phyloP scores from a whole-genome alignment of 2,888 invertebrate species.

The Acanthococcus lagerstroemiae region DNA sequence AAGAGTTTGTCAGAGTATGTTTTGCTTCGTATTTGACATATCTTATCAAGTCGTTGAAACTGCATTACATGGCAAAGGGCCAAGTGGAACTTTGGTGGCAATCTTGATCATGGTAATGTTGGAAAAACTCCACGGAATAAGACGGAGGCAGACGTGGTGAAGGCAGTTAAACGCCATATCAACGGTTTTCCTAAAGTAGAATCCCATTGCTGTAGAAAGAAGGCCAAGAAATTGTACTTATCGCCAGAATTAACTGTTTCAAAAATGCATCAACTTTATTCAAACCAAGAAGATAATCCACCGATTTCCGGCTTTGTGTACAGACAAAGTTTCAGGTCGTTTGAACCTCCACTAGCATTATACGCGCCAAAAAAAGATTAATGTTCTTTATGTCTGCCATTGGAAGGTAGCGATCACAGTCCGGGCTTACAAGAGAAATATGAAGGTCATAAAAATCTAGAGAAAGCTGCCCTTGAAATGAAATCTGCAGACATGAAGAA shows the following conservation, averaged over 20 bases:
- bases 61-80: not conserved
- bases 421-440: not conserved
- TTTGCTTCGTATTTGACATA: not conserved
- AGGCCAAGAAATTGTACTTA: not conserved
- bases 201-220: not conserved
- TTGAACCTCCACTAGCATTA: not conserved
- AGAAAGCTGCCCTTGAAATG: not conserved
- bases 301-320: not conserved
- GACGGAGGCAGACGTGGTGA: not conserved
- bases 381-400: not conserved
- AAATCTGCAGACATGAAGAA: not conserved
- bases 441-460: not conserved
- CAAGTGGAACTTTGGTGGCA: not conserved
- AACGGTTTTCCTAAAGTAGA: not conserved
- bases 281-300: not conserved
- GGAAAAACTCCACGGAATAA: not conserved
- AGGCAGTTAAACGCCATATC: not conserved
- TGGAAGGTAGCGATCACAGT: not conserved
- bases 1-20: not conserved
- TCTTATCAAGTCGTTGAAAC: not conserved
- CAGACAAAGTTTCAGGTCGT: not conserved
- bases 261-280: not conserved
- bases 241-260: not conserved
- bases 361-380: not conserved
- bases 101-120: not conserved